Evolutionary conservation across 2,888 invertebrate genomes (phyloP).

Genomic region (Aphidius colemani): DNA sequence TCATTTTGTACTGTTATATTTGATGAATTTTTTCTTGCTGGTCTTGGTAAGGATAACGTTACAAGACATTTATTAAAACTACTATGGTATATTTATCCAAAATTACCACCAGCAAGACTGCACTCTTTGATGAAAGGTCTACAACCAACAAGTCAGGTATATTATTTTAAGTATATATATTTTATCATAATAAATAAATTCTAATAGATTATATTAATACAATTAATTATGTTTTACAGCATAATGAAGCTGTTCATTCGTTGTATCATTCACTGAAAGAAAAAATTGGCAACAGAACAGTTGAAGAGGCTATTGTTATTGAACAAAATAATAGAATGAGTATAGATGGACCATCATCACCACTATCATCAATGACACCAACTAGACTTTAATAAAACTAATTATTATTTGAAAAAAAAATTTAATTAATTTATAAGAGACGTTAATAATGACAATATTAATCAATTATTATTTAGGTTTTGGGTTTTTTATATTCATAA

Average conservation of each 20-base stretch:
- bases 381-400: neutral
- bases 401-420: too few relatives aligned
- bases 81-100: constrained; percentile 87
- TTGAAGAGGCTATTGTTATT: constrained; percentile 69
- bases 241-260: constrained; percentile 83
- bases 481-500: too few relatives aligned
- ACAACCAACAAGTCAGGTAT: constrained; percentile 65
- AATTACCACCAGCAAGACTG: constrained; percentile 78
- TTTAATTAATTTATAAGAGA: constrained; percentile 5
- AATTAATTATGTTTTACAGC: constrained; percentile 61
- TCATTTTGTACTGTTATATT: constrained; percentile 95
- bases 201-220: constrained; percentile 7
- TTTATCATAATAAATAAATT: neutral
- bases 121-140: constrained; percentile 81
- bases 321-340: constrained; percentile 69
- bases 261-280: constrained; percentile 78
- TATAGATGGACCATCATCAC: constrained; percentile 79
- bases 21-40: constrained; percentile 94
- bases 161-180: constrained; percentile 9
- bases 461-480: neutral
- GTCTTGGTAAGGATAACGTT: constrained; percentile 87
- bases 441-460: neutral
- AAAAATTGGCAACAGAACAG: constrained; percentile 67
- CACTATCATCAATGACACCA: constrained; percentile 76
- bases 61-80: constrained; percentile 88